Base-by-base conservation (phyloP, 2,888 invertebrate genomes). In the Xylota segnis region DNA sequence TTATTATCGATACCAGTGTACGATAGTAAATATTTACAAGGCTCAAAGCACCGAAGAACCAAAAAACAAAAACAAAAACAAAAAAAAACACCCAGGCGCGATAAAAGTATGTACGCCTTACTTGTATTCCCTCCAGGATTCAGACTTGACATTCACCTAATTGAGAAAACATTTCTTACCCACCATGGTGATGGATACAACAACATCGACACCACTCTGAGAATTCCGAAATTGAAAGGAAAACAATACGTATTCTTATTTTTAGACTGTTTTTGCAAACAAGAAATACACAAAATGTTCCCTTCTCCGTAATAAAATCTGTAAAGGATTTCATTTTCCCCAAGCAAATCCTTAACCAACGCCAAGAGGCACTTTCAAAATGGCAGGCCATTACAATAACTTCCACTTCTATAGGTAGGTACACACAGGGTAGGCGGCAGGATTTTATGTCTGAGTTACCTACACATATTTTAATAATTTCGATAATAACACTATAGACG, bases 361-460 rank as follows among this genome's bases (percentile, higher is more conserved):
- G 32, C 23, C 40, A 59, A 27, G 40, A 32, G 32, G 45, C 45
- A 65, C 47, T 50, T 65, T n/a, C 65, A 43, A 32, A 47, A 66
- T 37, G 47, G 50, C 50, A 45, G 32, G 37, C 52, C 52, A 66
- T 66, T 66, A 66, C 37, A 52, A 66, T 66, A 66, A 50, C 66
- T 66, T 66, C 23, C n/a, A 16, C 9, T 27, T 54, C 23, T 68
- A 32, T 56, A 18, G 66, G 54, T 12, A n/a, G n/a, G n/a, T n/a
- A n/a, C n/a, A n/a, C n/a, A 23, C 23, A 23, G 37, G 23, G 32
- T 56, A 43, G 56, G 12, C 29, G 54, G 37, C 75, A 56, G 54
- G 65, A 45, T 65, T 65, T 65, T 23, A 75, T 56, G 12, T 61
- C 47, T 58, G 10, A 12, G 3, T 14, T 50, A 50, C 29, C 47